Evolutionary conservation across 1,140 invertebrate genomes (phyloP).

Genomic region (Aphaenogaster floridana): DNA sequence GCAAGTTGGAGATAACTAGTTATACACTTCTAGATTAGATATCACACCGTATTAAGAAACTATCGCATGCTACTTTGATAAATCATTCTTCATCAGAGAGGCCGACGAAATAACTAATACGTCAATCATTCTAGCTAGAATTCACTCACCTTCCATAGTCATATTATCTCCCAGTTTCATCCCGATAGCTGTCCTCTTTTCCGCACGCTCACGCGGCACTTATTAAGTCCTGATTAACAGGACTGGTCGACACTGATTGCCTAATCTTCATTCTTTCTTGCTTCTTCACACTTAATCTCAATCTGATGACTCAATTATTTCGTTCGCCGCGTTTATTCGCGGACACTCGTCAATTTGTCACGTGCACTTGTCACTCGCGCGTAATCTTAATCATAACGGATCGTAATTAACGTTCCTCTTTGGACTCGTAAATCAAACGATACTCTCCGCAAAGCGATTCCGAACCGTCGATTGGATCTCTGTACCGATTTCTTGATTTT

Average conservation of each 20-base stretch:
- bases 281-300: slow-evolving; percentile 33
- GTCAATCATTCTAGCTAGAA: background rate
- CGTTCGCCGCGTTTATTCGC: slow-evolving; percentile 7
- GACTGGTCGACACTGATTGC: background rate
- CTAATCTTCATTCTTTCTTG: slow-evolving; percentile 11
- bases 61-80: background rate
- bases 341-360: background rate
- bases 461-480: no score
- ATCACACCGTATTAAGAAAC: background rate
- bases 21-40: background rate
- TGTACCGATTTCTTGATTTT: slow-evolving; percentile 5
- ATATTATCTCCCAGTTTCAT: slow-evolving; percentile 77
- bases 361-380: background rate
- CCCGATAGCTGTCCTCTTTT: slow-evolving; percentile 48
- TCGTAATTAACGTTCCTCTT: slow-evolving; percentile 51
- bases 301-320: slow-evolving; percentile 12
- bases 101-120: background rate
- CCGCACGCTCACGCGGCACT: slow-evolving; percentile 23
- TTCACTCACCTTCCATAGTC: slow-evolving; percentile 73
- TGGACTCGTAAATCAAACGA: slow-evolving; percentile 18
- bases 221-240: slow-evolving; percentile 32
- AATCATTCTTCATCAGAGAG: background rate
- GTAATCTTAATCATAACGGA: background rate
- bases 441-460: background rate
- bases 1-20: background rate